Evolutionary conservation across 2,113 vertebrate species (phyloP), one percentile per base, ranked within the genome.

Genomic region (Podarcis muralis): DNA sequence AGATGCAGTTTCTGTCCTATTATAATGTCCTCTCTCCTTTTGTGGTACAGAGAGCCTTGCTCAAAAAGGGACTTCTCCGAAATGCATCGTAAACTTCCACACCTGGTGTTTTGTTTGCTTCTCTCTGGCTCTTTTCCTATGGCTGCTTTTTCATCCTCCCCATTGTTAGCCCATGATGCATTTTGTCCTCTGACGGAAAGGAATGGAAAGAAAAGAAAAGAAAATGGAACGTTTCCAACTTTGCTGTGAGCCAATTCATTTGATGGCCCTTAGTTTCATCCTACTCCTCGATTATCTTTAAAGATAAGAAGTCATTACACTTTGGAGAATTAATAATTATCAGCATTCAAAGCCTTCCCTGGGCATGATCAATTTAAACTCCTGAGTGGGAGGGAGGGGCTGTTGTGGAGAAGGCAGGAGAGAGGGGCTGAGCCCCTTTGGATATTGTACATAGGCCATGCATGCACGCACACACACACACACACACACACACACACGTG

Each of bases 291-390:
- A 57, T 83, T 23, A 77, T 15, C 32, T 3, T 25, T 20, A 23
- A 85, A 84, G 83, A 81, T 68, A 81, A 92, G 76, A 62, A 86
- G 74, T 9, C 62, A 1, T 83, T 7, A 32, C 57, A n/a, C 87
- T 65, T 53, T 80, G 30, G 1, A 32, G 68, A 66, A 32, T 82
- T 81, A 30, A 0, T 3, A 74, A 69, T n/a, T 77, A 84, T 57
- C 83, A 35, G 13, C 32, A 35, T 1, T 0, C 5, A 27, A 43
- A 72, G 3, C 0, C 81, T 16, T 75, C 25, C 20, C 27, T 1
- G 0, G 1, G 40, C 15, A 13, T 25, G n/a, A 35, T 68, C 82
- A 43, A 66, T 75, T 83, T 32, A 57, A 35, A 57, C 81, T 86
- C 66, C 27, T 40, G 5, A 20, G 12, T n/a, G 0, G 71, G n/a